Base-by-base conservation (phyloP, 2,797 vertebrate genomes). In the Oryzias sinensis region DNA sequence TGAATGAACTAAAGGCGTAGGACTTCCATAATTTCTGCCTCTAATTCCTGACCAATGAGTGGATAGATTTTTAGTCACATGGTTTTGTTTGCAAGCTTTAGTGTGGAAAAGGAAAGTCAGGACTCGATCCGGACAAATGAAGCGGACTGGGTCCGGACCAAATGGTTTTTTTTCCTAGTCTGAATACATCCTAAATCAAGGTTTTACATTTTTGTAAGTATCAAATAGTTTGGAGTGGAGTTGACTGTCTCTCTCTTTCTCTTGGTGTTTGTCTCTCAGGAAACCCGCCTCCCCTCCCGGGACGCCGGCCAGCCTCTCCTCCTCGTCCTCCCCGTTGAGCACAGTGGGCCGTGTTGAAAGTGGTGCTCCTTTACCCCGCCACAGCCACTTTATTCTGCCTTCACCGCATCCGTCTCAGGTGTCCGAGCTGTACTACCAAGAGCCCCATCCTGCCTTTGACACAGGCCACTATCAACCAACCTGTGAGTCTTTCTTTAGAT, bases 371-470 rank as follows among this genome's bases (percentile, higher is more conserved):
- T 68, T 90, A 73, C 89, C 91, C 69, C 95, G 96, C 88, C 92
- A 93, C 56, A 91, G 91, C 74, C 91, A 90, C 0, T 93, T 94
- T 67, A 77, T 95, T 72, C 77, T 93, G 70, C 93, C 94, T 74
- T 88, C 93, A 62, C 90, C 86, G 14, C 95, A 94, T 82, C 92
- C 93, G 62, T 89, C 93, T 55, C 87, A 86, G 57, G 91, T 91
- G 33, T 93, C 94, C 50, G 95, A 98, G 80, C 89, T 94, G 40
- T 95, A 94, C 88, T 97, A 94, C 87, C 94, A 94, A 89, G 95
- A 97, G 62, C 89, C 91, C 60, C 91, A 92, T 72, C 83, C 93
- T 70, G 87, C 92, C 0, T 96, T 94, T 9, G 94, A 98, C 66
- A 78, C 92, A 4, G 85, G 89, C 16, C 92, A 94, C 55, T 97